Percentiles rank a stretch among this genome's conserved stretches.
Conservation (phyloP, 53 echinoderm and acorn worm genomes). For the Actinopyga echinites region DNA sequence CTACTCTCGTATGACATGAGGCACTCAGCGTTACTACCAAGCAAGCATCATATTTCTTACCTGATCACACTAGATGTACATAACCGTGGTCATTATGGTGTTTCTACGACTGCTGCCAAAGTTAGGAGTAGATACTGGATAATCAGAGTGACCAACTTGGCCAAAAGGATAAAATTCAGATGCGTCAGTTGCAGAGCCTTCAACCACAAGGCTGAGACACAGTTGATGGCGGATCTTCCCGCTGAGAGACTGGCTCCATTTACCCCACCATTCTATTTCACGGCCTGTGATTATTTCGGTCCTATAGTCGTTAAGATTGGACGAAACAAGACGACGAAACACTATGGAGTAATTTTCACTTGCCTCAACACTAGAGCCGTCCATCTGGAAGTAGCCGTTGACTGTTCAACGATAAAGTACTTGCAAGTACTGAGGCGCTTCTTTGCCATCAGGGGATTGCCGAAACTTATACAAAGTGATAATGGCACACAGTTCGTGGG, state of each 20-base stretch:
- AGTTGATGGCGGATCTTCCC: slow-evolving; percentile 57
- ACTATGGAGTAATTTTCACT: too few species aligned
- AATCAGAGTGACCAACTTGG: slow-evolving; percentile 33
- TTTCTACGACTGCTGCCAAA: slow-evolving; percentile 61
- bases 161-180: slow-evolving; percentile 60
- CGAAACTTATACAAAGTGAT: slow-evolving; percentile 58
- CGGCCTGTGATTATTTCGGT: background rate
- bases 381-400: slow-evolving; percentile 66
- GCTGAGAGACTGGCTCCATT: slow-evolving; percentile 50
- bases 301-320: slow-evolving; percentile 20
- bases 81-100: slow-evolving; percentile 66
- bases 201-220: slow-evolving; percentile 54
- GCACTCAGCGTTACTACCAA: slow-evolving; percentile 61
- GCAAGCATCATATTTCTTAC: slow-evolving; percentile 49
- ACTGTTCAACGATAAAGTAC: slow-evolving; percentile 59
- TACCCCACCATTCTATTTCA: slow-evolving; percentile 57
- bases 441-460: slow-evolving; percentile 65
- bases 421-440: slow-evolving; percentile 67
- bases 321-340: slow-evolving; percentile 21
- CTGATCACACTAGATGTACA: slow-evolving; percentile 62
- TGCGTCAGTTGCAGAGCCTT: slow-evolving; percentile 56
- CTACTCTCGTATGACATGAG: slow-evolving; percentile 54
- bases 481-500: slow-evolving; percentile 73
- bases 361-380: slow-evolving; percentile 68
- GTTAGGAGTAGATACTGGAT: slow-evolving; percentile 60